Conservation (phyloP, 2,113 vertebrate genomes). For the Petrocephalus microphthalmus region DNA sequence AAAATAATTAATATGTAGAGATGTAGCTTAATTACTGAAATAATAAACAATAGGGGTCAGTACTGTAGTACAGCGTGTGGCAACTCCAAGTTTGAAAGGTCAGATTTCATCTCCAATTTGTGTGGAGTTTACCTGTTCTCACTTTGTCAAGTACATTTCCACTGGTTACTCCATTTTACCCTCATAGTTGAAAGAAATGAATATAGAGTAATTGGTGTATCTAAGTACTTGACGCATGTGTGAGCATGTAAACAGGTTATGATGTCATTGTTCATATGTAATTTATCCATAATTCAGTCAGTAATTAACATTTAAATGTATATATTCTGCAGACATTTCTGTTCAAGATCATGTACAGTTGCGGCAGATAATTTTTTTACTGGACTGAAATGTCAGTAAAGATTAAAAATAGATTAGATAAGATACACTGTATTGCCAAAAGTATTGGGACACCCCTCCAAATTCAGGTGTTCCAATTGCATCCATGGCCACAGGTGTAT, state of each 20-base stretch:
- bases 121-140: neutral
- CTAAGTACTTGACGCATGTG: neutral
- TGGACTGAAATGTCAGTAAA: neutral
- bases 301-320: neutral
- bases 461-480: too few species aligned
- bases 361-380: neutral
- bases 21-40: neutral
- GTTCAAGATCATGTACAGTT: neutral
- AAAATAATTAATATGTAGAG: neutral
- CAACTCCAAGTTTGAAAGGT: neutral
- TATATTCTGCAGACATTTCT: neutral
- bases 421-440: too few species aligned
- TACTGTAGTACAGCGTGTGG: neutral
- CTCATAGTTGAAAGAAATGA: neutral
- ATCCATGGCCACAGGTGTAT: too few species aligned
- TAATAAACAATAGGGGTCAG: neutral
- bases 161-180: neutral
- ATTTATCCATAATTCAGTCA: neutral
- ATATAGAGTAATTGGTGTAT: neutral
- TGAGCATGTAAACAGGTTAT: neutral
- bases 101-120: neutral
- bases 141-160: neutral
- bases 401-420: too few species aligned
- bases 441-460: too few species aligned
- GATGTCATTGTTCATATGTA: neutral